A percentile compares a stretch with the other conserved stretches of the same genome.
These are phyloP conservation scores for Procavia capensis DNA, from an alignment of 2,113 vertebrate genomes.

Conservation along the genomic window DNA sequence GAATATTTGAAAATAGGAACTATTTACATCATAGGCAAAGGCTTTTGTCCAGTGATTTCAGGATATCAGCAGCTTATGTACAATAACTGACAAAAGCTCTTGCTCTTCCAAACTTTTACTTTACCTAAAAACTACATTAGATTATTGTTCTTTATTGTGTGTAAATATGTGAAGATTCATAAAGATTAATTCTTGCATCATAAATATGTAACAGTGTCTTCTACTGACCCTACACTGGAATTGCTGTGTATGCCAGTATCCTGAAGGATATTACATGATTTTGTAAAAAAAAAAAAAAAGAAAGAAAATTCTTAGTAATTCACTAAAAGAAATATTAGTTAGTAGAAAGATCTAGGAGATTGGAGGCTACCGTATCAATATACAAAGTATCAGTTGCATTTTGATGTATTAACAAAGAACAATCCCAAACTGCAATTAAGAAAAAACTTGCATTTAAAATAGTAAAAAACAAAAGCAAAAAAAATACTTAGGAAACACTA, in stretches of 20 bases:
- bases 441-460: background rate
- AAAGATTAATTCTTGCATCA: background rate
- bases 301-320: background rate
- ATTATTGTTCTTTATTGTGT: background rate
- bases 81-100: conserved; percentile 7
- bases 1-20: conserved; percentile 71
- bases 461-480: background rate
- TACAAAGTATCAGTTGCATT: background rate
- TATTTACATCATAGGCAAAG: background rate
- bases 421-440: background rate
- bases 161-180: background rate
- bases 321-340: background rate
- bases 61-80: background rate
- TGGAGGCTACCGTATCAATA: background rate
- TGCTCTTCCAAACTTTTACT: background rate
- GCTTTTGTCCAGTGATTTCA: conserved; percentile 20
- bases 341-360: background rate
- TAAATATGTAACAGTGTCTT: background rate
- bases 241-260: background rate
- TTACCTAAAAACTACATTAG: background rate
- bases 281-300: background rate
- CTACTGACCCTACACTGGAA: background rate
- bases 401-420: background rate
- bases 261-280: background rate
- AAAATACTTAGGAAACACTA: background rate